Conservation (phyloP, 1,140 invertebrate genomes). For the Proctacanthus coquilletti region DNA sequence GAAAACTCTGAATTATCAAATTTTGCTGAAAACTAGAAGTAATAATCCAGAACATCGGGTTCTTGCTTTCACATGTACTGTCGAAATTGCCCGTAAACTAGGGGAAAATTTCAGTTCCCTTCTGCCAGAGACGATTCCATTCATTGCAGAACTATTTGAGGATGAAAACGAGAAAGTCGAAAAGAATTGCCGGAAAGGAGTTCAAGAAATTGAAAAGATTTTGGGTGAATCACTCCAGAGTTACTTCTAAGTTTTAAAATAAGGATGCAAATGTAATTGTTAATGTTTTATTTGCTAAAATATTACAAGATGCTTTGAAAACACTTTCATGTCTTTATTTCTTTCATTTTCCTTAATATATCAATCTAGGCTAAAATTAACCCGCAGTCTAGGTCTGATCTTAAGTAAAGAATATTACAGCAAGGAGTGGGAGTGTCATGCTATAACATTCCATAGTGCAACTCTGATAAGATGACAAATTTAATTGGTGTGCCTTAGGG, state of each 20-base stretch:
- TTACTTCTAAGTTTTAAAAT: slow-evolving; percentile 71
- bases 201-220: slow-evolving; percentile 63
- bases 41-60: slow-evolving; percentile 44
- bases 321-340: too few species aligned
- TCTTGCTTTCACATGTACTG: slow-evolving; percentile 42
- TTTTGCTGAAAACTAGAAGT: slow-evolving; percentile 72
- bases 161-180: slow-evolving; percentile 71
- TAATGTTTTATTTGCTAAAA: too few species aligned
- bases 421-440: too few species aligned
- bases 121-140: slow-evolving; percentile 67
- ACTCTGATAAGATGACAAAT: too few species aligned
- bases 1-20: slow-evolving; percentile 79
- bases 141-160: slow-evolving; percentile 67
- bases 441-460: too few species aligned
- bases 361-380: too few species aligned
- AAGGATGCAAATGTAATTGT: too few species aligned
- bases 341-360: too few species aligned
- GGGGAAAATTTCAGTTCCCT: slow-evolving; percentile 68
- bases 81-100: slow-evolving; percentile 56
- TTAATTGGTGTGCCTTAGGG: too few species aligned
- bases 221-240: slow-evolving; percentile 71
- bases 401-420: too few species aligned
- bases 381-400: too few species aligned
- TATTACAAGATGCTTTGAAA: too few species aligned
- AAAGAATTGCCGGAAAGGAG: slow-evolving; percentile 49